These are phyloP conservation scores for Andrena dorsata DNA, from an alignment of 2,888 invertebrate genomes.

Conservation along the genomic window DNA sequence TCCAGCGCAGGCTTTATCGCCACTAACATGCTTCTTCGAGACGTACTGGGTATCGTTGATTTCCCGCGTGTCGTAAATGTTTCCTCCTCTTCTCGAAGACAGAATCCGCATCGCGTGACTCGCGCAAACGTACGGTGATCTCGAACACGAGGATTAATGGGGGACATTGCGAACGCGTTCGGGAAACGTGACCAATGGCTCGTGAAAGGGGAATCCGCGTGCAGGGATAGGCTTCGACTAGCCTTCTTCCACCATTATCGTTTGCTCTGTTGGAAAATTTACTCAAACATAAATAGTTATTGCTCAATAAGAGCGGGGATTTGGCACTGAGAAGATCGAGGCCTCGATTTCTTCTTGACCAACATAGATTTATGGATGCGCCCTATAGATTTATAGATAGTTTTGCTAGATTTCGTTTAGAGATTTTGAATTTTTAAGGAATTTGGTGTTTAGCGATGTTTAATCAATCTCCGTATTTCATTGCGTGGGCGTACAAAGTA, in stretches of 20 bases:
- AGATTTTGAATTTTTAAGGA: too few relatives aligned
- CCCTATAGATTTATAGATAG: too few relatives aligned
- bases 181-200: constrained; percentile 64
- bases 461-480: too few relatives aligned
- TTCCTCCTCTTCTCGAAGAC: constrained; percentile 43
- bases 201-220: constrained; percentile 28
- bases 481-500: too few relatives aligned
- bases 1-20: constrained; percentile 22
- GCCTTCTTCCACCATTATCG: background rate
- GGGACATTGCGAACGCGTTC: constrained; percentile 47
- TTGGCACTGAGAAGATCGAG: too few relatives aligned
- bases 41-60: constrained; percentile 49
- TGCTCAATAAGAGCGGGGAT: too few relatives aligned
- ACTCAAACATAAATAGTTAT: background rate
- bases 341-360: too few relatives aligned
- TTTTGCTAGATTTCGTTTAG: too few relatives aligned
- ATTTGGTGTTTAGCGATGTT: too few relatives aligned
- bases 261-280: background rate
- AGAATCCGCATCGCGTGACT: constrained; percentile 60
- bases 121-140: constrained; percentile 55
- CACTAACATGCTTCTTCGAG: constrained; percentile 32
- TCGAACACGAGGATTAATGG: constrained; percentile 56
- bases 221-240: background rate
- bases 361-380: too few relatives aligned
- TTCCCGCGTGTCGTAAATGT: constrained; percentile 51